Conservation (phyloP, 2,113 vertebrate genomes). For the Drymodes brunneopygia region DNA sequence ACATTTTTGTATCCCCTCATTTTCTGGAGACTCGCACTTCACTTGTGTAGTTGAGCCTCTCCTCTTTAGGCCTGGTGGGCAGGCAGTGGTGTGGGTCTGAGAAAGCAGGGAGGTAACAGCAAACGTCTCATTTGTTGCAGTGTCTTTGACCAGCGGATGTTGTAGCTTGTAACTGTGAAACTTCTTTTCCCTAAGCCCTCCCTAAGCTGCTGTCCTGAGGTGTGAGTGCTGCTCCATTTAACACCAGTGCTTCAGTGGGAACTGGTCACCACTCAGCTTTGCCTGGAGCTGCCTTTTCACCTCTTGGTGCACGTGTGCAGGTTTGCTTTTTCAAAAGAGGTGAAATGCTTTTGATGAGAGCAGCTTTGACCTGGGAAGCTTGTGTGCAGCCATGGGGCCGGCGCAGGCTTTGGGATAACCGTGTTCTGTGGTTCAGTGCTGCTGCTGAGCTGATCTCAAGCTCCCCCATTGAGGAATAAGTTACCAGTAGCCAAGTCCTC, state of each 20-base stretch:
- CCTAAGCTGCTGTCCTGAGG: fast-evolving
- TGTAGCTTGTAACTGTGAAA: background rate
- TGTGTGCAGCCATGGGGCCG: fast-evolving
- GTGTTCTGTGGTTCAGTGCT: fast-evolving
- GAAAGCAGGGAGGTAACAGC: background rate
- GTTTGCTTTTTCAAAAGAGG: background rate
- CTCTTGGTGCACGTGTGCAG: background rate
- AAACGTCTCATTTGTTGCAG: fast-evolving
- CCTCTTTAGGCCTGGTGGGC: background rate
- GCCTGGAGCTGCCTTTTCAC: background rate
- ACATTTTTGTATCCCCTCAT: conserved; percentile 20
- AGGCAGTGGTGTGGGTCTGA: background rate
- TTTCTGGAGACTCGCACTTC: background rate
- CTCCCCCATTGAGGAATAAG: background rate
- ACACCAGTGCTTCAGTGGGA: fast-evolving
- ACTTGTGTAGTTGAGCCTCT: background rate
- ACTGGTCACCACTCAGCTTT: fast-evolving
- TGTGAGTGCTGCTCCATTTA: fast-evolving
- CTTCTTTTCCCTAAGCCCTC: background rate
- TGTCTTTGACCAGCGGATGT: background rate
- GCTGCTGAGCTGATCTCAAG: fast-evolving
- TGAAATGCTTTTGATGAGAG: background rate
- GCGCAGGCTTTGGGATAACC: background rate
- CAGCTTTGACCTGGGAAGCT: background rate
- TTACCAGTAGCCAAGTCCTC: background rate